A percentile compares a stretch with the other conserved stretches of the same genome.
Evolutionary conservation across 2,797 vertebrate genomes (phyloP).

Genomic region (Chelmon rostratus): DNA sequence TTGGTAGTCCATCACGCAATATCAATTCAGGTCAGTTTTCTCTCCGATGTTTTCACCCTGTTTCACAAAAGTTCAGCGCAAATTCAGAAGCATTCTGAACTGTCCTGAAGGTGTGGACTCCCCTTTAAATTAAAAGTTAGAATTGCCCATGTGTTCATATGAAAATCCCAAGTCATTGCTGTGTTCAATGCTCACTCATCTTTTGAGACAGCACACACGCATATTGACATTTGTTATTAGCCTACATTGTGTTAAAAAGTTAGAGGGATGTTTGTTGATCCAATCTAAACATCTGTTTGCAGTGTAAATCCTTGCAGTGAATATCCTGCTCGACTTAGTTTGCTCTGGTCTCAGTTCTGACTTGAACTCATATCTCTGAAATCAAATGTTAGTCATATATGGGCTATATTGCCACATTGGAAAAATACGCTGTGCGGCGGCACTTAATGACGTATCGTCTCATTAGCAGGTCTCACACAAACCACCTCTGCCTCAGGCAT

Average conservation of each 20-base stretch:
- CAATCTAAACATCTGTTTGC: constrained; percentile 1
- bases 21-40: background rate
- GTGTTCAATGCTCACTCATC: background rate
- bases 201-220: background rate
- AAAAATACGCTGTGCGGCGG: background rate
- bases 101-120: fast-evolving
- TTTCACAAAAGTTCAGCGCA: background rate
- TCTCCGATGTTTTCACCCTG: background rate
- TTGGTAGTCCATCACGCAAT: background rate
- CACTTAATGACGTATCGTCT: background rate
- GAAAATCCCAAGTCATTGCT: background rate
- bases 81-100: background rate
- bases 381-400: background rate
- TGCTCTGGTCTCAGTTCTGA: background rate
- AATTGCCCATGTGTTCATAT: background rate
- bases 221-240: background rate
- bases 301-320: background rate
- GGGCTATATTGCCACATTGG: background rate
- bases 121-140: background rate
- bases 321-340: background rate
- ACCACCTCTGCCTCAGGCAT: background rate
- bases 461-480: background rate
- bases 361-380: background rate
- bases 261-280: background rate
- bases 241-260: background rate